phyloP scores from a whole-genome alignment of 1,140 invertebrate genomes.

The Lepidurus apus region DNA sequence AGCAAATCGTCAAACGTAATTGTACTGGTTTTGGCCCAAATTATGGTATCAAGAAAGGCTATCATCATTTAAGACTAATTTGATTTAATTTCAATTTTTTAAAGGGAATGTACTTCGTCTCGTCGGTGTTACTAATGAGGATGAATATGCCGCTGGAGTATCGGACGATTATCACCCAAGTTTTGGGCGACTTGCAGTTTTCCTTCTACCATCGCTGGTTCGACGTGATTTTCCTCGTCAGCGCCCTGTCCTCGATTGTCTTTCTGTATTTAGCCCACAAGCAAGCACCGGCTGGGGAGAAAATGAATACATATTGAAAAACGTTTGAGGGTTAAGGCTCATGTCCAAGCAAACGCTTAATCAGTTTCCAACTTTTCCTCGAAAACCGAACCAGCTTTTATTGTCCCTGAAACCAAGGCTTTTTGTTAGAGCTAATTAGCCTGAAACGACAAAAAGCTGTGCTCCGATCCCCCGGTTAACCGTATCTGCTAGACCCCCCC shows the following conservation, averaged over 20 bases:
- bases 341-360: background rate
- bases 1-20: conserved; percentile 99
- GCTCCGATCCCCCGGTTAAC: background rate
- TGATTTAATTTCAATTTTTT: conserved; percentile 39
- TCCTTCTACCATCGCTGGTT: conserved; percentile 99
- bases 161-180: conserved; percentile 93
- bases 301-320: conserved; percentile 32
- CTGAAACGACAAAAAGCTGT: background rate
- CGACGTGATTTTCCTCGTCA: conserved; percentile 98
- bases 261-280: conserved; percentile 94
- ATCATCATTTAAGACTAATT: background rate
- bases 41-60: conserved; percentile 63
- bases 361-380: background rate
- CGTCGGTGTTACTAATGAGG: conserved; percentile 91
- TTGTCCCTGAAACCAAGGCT: too few species aligned
- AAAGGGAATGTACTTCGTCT: conserved; percentile 99
- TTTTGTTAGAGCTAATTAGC: background rate
- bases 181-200: conserved; percentile 95
- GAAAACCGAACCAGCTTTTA: background rate
- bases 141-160: conserved; percentile 99
- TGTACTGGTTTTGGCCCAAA: conserved; percentile 91
- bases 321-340: background rate
- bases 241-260: conserved; percentile 89
- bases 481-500: background rate
- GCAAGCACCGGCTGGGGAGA: conserved; percentile 52